Evolutionary conservation across 2,113 vertebrate species (phyloP), one percentile per base, ranked within the genome.

Genomic region (Porphyrio hochstetteri): DNA sequence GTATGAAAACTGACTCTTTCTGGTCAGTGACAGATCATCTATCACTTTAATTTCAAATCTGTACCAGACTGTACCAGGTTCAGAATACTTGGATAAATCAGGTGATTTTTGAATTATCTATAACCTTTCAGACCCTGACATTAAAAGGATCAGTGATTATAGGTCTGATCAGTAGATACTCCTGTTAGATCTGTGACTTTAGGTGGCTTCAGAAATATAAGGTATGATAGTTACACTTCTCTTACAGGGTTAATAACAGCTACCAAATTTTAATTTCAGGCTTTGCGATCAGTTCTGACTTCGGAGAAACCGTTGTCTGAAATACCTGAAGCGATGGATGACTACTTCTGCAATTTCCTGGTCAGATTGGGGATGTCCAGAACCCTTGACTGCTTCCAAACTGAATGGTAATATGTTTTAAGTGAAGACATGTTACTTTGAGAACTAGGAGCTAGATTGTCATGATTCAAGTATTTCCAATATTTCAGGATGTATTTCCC

Each of bases 311-410:
- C 76, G 0, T 11, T 97, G 23, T 64, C 65, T 28, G 91, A 94
- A 75, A 70, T 93, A 48, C 97, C 97, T 33, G 98, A 98, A 97
- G 63, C 98, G 3, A 96, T 99, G 82, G 98, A 99, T 64, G 98
- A 98, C 87, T 99, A 98, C 95, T 86, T 99, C 46, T 98, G 98
- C 94, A 99, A 98, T 96, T 99, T 99, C 86, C 98, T 99, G n/a
- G 97, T 98, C 75, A 98, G 98, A 92, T 82, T 98, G 98, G 98
- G 97, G 53, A 99, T 99, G 99, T 97, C 82, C 40, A 98, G 98
- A 94, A 99, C 99, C 11, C 97, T 99, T 16, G 93, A 99, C 67
- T 99, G 98, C 96, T 99, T 99, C 93, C 98, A 99, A 46, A 98
- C 96, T 4, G 99, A 99, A 98, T 99, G 99, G 99, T 98, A 98